A percentile compares a stretch with the other conserved stretches of the same genome.
These are phyloP conservation scores for Tuta absoluta DNA, from an alignment of 2,888 invertebrate genomes.

Conservation along the genomic window DNA sequence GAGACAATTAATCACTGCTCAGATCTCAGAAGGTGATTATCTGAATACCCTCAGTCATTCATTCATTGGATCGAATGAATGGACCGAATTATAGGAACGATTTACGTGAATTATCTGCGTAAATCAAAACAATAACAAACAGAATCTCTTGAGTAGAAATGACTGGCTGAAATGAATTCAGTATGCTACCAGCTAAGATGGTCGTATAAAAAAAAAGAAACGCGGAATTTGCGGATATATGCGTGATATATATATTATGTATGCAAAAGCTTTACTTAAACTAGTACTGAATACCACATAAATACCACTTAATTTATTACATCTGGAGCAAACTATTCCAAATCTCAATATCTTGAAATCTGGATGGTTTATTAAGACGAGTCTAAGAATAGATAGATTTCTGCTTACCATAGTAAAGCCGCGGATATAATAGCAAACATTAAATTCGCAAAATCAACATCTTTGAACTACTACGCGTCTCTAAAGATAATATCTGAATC, in stretches of 20 bases:
- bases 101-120: conserved; percentile 5
- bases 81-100: conserved; percentile 1
- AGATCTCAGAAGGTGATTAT: conserved; percentile 13
- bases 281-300: too few relatives aligned
- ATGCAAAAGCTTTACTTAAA: too few relatives aligned
- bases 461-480: conserved; percentile 18
- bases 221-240: too few relatives aligned
- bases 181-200: too few relatives aligned
- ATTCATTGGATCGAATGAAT: conserved; percentile 10
- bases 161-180: too few relatives aligned
- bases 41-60: conserved; percentile 5
- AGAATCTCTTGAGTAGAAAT: neutral
- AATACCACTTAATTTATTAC: neutral
- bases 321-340: neutral
- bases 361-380: neutral
- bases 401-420: conserved; percentile 16
- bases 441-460: conserved; percentile 29
- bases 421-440: conserved; percentile 20
- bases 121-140: conserved; percentile 9
- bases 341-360: neutral
- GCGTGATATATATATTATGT: too few relatives aligned
- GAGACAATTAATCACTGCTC: conserved; percentile 7
- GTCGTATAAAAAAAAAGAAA: too few relatives aligned
- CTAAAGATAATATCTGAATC: conserved; percentile 26
- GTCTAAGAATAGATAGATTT: conserved; percentile 7